phyloP scores from a whole-genome alignment of 1,140 invertebrate species.

The Magallana angulata region DNA sequence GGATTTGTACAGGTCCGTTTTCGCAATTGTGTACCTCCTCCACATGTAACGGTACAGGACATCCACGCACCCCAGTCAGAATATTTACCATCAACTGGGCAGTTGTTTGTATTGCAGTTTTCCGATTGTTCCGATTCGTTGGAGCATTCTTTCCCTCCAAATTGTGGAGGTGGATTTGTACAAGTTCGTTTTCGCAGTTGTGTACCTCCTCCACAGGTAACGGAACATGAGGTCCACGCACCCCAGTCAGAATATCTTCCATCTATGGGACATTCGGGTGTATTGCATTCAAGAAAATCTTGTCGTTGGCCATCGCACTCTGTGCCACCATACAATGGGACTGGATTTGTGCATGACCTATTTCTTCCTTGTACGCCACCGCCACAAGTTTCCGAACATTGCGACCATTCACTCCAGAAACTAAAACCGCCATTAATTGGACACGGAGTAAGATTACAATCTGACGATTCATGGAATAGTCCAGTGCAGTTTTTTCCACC shows the following conservation, averaged over 20 bases:
- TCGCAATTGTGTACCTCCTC: slow-evolving; percentile 89
- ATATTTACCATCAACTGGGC: slow-evolving; percentile 69
- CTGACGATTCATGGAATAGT: slow-evolving; percentile 55
- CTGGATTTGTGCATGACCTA: slow-evolving; percentile 51
- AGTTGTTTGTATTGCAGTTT: background rate
- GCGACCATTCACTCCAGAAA: slow-evolving; percentile 16
- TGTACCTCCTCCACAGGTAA: slow-evolving; percentile 8
- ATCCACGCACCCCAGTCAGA: slow-evolving; percentile 87
- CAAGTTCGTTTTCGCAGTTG: background rate
- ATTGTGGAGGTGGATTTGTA: slow-evolving; percentile 33
- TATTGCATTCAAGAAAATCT: slow-evolving; percentile 7
- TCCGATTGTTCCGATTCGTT: background rate
- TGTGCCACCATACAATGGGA: slow-evolving; percentile 49
- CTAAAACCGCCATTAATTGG: background rate
- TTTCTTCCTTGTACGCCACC: slow-evolving; percentile 53
- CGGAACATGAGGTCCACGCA: slow-evolving; percentile 15
- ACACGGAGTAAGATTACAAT: slow-evolving; percentile 62
- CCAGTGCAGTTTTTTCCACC: slow-evolving; percentile 39
- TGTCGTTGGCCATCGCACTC: slow-evolving; percentile 46
- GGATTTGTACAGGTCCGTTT: slow-evolving; percentile 66
- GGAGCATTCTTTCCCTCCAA: background rate
- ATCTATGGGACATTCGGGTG: slow-evolving; percentile 4
- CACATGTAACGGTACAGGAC: slow-evolving; percentile 92
- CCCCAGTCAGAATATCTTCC: background rate
- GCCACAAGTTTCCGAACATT: slow-evolving; percentile 51